Base-by-base conservation (phyloP, 1,140 invertebrate species). In the Drosophila leontia region DNA sequence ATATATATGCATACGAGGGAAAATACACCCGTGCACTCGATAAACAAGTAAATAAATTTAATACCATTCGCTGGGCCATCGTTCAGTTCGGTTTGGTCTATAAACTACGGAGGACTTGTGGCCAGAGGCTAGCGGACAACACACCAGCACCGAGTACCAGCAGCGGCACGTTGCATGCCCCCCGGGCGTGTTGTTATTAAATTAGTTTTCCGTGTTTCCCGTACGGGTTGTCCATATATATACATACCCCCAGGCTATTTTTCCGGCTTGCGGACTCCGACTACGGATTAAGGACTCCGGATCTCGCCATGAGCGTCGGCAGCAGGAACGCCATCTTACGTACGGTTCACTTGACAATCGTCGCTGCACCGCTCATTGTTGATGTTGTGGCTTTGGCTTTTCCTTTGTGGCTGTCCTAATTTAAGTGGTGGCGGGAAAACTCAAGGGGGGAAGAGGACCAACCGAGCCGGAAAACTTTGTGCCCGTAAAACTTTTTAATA, bases 1-100 rank as follows among this genome's bases (percentile, higher is more conserved):
- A 50, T 41, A 45, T 23, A 15, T 41, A 42, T 17, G 15, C 39
- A 19, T n/a, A 11, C 13, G 19, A 45, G 44, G 13, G 17, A 7
- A 17, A 13, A 12, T 55, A n/a, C 34, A 56, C 2, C 53, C 35
- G 53, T 23, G 35, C 53, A 39, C 50, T 47, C 68, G 58, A 78
- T 53, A 78, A 53, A 69, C 60, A 70, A 64, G 82, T 83, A 88
- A 88, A 88, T 88, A 88, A 84, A 71, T 81, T 84, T 84, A 61
- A 78, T 65, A 84, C 69, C 69, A 75, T 64, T 55, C 62, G 75
- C 45, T 62, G 55, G 59, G 63, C 44, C 47, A 50, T 19, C 45
- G 74, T 55, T 78, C 62, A 64, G 80, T 87, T 65, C 74, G 71
- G 64, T 76, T 83, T 72, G 63, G 76, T 62, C 82, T 78, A 86